Evolutionary conservation across 1,140 invertebrate species (phyloP).

Genomic region (Galleria mellonella): DNA sequence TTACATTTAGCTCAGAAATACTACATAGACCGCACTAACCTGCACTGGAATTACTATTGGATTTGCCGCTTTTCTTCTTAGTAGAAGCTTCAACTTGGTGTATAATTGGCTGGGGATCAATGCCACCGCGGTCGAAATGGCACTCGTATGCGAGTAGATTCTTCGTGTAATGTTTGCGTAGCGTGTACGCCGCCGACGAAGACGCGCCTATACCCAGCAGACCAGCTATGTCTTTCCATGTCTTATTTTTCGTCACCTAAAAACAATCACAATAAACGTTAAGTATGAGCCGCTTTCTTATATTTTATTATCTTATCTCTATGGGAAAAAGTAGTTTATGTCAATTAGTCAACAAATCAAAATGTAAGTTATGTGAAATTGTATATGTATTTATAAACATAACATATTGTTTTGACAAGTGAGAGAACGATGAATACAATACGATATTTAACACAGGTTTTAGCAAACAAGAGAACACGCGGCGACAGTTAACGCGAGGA

Average conservation of each 20-base stretch:
- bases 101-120: slow-evolving; percentile 96
- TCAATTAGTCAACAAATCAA: too few species aligned
- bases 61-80: slow-evolving; percentile 90
- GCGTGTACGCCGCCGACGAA: slow-evolving; percentile 96
- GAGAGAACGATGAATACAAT: too few species aligned
- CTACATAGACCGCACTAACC: slow-evolving; percentile 71
- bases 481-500: slow-evolving; percentile 20
- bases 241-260: slow-evolving; percentile 97
- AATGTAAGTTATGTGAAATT: slow-evolving; percentile 1
- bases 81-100: slow-evolving; percentile 93
- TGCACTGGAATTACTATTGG: slow-evolving; percentile 88
- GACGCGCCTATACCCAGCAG: slow-evolving; percentile 95
- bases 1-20: not conserved
- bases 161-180: slow-evolving; percentile 98
- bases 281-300: not conserved
- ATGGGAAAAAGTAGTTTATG: too few species aligned
- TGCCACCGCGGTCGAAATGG: slow-evolving; percentile 95
- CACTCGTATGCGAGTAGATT: slow-evolving; percentile 97
- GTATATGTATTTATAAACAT: slow-evolving; percentile 1
- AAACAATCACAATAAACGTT: slow-evolving; percentile 2
- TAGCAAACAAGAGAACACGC: slow-evolving; percentile 24
- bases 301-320: too few species aligned
- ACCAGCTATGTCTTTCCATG: slow-evolving; percentile 98
- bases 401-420: too few species aligned
- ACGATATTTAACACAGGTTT: slow-evolving; percentile 9